Percentiles rank a stretch among this genome's conserved stretches.
phyloP scores from a whole-genome alignment of 2,888 invertebrate species.

The Galerucella pusilla region DNA sequence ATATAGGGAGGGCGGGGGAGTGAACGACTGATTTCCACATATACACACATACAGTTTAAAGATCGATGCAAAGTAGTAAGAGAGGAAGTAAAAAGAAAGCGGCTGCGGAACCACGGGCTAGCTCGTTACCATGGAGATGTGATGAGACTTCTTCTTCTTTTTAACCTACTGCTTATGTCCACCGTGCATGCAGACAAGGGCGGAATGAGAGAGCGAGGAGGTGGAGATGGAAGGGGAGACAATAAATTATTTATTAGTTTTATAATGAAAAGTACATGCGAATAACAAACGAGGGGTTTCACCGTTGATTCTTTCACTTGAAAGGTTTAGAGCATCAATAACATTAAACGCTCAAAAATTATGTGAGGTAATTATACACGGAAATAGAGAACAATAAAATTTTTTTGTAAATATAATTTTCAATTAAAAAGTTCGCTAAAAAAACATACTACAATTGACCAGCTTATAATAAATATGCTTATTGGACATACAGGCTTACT shows the following conservation, averaged over 20 bases:
- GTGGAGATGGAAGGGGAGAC: constrained; percentile 35
- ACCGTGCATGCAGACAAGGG: constrained; percentile 56
- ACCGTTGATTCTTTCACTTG: constrained; percentile 15
- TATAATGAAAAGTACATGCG: constrained; percentile 32
- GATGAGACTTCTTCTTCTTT: constrained; percentile 67
- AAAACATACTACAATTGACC: too few species aligned
- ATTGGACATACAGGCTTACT: too few species aligned
- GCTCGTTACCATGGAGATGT: constrained; percentile 68
- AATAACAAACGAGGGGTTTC: constrained; percentile 14
- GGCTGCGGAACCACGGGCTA: constrained; percentile 63
- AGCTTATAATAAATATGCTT: too few species aligned
- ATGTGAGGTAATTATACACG: background rate
- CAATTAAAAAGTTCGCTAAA: background rate
- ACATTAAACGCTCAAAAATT: constrained; percentile 1
- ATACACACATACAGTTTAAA: constrained; percentile 61
- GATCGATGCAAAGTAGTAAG: constrained; percentile 66
- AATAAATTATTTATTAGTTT: constrained; percentile 39
- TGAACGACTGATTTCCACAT: constrained; percentile 53
- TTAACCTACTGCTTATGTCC: constrained; percentile 65
- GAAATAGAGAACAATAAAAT: background rate
- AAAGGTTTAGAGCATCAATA: background rate
- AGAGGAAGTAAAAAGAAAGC: constrained; percentile 50
- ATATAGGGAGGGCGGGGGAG: constrained; percentile 47
- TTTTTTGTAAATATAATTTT: background rate
- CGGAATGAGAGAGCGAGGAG: constrained; percentile 21